A percentile compares a stretch with the other conserved stretches of the same genome.
phyloP scores from a whole-genome alignment of 2,797 vertebrate genomes.

The Lemur catta region DNA sequence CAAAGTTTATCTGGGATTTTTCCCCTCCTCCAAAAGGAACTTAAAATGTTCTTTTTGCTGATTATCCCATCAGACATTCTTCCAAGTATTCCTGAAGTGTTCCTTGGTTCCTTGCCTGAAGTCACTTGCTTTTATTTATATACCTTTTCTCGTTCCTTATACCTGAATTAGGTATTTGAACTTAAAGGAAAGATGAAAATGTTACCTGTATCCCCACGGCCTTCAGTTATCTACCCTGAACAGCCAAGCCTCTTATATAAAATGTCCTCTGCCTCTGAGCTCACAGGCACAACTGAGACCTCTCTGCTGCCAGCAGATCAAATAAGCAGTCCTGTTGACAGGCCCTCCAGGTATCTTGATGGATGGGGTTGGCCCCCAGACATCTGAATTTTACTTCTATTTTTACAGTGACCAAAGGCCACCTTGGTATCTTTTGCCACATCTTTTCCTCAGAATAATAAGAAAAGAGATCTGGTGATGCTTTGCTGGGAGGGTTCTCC shows the following conservation, averaged over 20 bases:
- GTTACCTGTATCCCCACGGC: neutral
- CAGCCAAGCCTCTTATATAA: neutral
- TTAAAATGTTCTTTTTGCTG: neutral
- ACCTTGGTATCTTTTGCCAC: neutral
- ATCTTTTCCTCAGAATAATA: conserved; percentile 1
- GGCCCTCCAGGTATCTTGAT: neutral
- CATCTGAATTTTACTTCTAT: neutral
- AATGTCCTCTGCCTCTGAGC: neutral
- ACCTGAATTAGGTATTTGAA: conserved; percentile 12
- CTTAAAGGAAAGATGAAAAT: conserved; percentile 7
- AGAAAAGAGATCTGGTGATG: neutral
- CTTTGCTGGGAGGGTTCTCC: neutral
- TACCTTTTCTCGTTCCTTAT: conserved; percentile 8
- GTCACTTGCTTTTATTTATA: neutral
- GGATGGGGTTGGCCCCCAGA: neutral
- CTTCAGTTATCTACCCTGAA: neutral
- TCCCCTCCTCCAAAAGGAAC: neutral
- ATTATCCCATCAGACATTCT: neutral
- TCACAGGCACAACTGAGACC: neutral
- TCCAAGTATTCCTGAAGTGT: neutral
- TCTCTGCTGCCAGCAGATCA: neutral
- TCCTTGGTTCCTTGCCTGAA: conserved; percentile 4
- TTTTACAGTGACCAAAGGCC: conserved; percentile 4
- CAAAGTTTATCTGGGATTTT: neutral
- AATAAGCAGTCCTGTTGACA: neutral